Base-by-base conservation (phyloP, 2,113 vertebrate genomes). In the Lycaon pictus region DNA sequence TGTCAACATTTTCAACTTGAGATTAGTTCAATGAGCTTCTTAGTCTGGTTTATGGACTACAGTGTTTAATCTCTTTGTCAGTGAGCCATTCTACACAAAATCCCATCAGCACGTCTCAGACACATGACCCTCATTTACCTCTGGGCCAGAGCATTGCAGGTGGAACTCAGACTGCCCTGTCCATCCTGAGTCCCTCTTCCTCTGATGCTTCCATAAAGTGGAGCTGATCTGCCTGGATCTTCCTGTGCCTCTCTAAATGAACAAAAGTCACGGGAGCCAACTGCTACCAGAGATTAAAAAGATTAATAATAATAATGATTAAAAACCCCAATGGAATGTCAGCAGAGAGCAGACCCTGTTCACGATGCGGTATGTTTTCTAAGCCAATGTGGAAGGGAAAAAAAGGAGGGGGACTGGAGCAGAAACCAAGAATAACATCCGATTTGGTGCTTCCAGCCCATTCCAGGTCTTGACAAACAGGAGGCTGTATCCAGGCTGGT, bases 401-500 rank as follows among this genome's bases (percentile, higher is more conserved):
- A 76, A 23, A 11, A 23, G 9, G 51, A 37, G 8, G 87, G 48
- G 83, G 92, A 97, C 92, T 83, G 62, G 79, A 98, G 82, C 60
- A 94, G 91, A 97, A 93, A 98, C 97, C 98, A 99, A 98, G 96
- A 98, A 98, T 98, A 98, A 98, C 96, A 98, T 98, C 96, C 96
- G 63, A 98, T 96, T 98, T 98, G 93, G 93, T 98, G 84, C 93
- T 98, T 97, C 98, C 97, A 98, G 97, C 58, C 92, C 96, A 94
- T 98, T 98, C 97, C 97, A 96, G 97, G 90, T 93, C 97, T 97
- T 97, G 93, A 97, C 98, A 98, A 97, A 90, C 88, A 97, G 95
- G 95, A 94, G 67, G 29, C 96, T 97, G 95, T 95, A 96, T 98
- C 96, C 96, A 95, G 85, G 92, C 96, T 96, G 85, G 85, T 98